Evolutionary conservation across 2,797 vertebrate species (phyloP).

Genomic region (Rhinogobio ventralis): DNA sequence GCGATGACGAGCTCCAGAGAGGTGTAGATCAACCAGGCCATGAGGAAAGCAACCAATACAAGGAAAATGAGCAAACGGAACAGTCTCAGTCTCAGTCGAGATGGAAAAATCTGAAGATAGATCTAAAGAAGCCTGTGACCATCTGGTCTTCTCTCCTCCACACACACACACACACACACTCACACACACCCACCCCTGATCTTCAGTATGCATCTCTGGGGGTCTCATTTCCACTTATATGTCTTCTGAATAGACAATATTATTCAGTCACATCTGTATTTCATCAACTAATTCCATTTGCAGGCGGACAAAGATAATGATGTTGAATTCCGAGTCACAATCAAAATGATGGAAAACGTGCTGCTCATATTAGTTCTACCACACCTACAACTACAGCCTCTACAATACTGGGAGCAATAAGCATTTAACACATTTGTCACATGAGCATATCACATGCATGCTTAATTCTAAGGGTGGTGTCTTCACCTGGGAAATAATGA

Average conservation of each 20-base stretch:
- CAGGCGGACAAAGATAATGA: conserved; percentile 17
- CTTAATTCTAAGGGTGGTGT: neutral
- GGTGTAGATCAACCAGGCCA: conserved; percentile 69
- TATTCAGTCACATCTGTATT: conserved; percentile 66
- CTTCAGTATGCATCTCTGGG: conserved; percentile 22
- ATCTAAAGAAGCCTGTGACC: conserved; percentile 16
- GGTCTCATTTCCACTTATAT: conserved; percentile 34
- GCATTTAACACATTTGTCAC: neutral
- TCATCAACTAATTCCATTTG: conserved; percentile 63
- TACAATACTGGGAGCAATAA: neutral
- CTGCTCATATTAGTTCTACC: neutral
- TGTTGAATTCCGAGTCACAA: neutral
- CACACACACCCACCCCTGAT: conserved; percentile 18
- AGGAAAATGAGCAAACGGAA: neutral
- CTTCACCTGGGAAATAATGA: neutral
- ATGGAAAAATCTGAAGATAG: conserved; percentile 18
- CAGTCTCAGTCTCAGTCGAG: conserved; percentile 16
- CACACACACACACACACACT: neutral
- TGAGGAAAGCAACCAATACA: conserved; percentile 27
- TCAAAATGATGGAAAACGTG: neutral
- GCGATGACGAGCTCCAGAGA: conserved; percentile 67
- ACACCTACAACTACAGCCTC: neutral
- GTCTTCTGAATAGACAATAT: conserved; percentile 19
- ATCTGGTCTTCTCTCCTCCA: conserved; percentile 2
- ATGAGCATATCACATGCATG: neutral